These are phyloP conservation scores for Chloroceryle amazona DNA, from an alignment of 2,797 vertebrate genomes.

Conservation along the genomic window DNA sequence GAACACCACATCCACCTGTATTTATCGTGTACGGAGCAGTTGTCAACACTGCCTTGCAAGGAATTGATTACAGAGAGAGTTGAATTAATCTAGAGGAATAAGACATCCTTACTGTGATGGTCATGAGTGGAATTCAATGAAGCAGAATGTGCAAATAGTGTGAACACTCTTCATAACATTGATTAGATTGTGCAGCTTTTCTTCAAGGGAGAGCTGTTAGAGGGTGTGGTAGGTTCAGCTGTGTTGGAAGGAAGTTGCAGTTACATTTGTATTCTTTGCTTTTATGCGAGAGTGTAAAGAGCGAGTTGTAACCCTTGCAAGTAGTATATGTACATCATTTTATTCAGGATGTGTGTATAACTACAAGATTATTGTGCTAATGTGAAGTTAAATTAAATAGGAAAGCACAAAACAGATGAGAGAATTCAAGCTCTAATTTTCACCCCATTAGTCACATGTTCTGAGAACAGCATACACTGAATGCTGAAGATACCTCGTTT, in stretches of 20 bases:
- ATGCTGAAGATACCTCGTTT: background rate
- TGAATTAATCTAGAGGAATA: background rate
- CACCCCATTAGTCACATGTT: background rate
- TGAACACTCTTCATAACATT: background rate
- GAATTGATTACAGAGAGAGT: background rate
- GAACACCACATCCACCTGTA: background rate
- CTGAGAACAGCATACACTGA: background rate
- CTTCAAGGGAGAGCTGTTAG: background rate
- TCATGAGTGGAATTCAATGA: background rate
- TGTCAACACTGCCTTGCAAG: background rate
- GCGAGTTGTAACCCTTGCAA: background rate
- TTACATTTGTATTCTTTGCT: background rate
- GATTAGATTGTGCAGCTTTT: background rate
- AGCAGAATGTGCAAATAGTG: background rate
- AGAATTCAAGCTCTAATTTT: background rate
- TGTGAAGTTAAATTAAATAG: background rate
- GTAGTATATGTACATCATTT: background rate
- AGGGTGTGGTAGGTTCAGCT: background rate
- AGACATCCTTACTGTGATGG: background rate
- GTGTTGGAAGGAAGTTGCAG: background rate
- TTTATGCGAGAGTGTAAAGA: background rate
- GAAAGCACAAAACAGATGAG: background rate
- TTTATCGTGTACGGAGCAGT: background rate
- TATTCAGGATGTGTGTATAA: background rate
- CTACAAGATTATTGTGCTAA: background rate